Evolutionary conservation across 2,113 vertebrate genomes (phyloP), one percentile per base, ranked within the genome.

Genomic region (Sturnus vulgaris): DNA sequence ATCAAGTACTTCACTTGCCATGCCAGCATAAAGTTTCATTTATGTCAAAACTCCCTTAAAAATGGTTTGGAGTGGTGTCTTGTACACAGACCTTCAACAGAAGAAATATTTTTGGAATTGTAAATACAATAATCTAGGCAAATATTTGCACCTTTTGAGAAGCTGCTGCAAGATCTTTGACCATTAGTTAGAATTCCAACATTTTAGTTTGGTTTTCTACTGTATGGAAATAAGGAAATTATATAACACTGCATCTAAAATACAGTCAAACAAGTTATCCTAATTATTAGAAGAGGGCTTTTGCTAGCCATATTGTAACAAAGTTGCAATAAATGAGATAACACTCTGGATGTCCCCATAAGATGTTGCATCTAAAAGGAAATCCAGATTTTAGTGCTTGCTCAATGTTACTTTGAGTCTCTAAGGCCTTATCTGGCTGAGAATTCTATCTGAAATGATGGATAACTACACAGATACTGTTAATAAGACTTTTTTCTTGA

Each of bases 61-160:
- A 98, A 98, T 97, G 97, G 96, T 97, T 98, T 97, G 98, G 97
- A 97, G 97, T 97, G 97, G 97, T 98, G 98, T 98, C 98, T 98
- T 97, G 95, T 97, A 97, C 94, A 97, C 97, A 98, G 97, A 98
- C 97, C 27, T 98, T 97, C 97, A 98, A 98, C 97, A 97, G 97
- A 97, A 98, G 97, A 98, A 98, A 98, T 98, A 98, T 99, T 99
- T 99, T 98, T 97, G 98, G 98, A 98, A 98, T 97, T 98, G 98
- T 98, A 98, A 98, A 98, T 97, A 98, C 97, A 98, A 98, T 98
- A 98, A 98, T 98, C 93, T 96, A 88, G 95, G 95, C 95, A 98
- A 98, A 98, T 98, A 98, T 98, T 97, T 98, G 96, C 95, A 95
- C 78, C 64, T 11, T 97, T 97, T 97, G 96, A 96, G 96, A 94